phyloP scores from a whole-genome alignment of 2,888 invertebrate genomes.

The Phortica okadai region DNA sequence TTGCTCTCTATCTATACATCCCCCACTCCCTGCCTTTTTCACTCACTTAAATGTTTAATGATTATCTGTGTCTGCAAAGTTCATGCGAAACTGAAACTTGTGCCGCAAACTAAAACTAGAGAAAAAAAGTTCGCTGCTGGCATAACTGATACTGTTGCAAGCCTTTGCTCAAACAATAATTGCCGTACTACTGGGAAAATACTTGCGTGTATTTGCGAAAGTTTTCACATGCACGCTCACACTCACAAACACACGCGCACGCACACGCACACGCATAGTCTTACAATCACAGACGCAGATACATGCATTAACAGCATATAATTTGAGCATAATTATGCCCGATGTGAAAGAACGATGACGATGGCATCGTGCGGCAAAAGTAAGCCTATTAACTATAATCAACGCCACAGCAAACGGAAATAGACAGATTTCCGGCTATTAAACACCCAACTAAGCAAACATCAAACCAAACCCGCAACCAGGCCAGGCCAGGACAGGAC shows the following conservation, averaged over 20 bases:
- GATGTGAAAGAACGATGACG: slow-evolving; percentile 46
- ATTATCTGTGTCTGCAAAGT: slow-evolving; percentile 26
- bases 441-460: slow-evolving; percentile 65
- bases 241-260: slow-evolving; percentile 22
- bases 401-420: slow-evolving; percentile 68
- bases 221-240: slow-evolving; percentile 35
- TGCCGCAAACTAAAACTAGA: neutral
- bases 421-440: slow-evolving; percentile 71
- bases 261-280: slow-evolving; percentile 11
- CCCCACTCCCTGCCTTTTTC: neutral
- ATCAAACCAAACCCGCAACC: slow-evolving; percentile 19
- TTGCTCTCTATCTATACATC: neutral
- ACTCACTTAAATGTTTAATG: neutral
- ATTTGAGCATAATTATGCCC: slow-evolving; percentile 68
- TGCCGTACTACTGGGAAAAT: neutral
- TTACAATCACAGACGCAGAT: slow-evolving; percentile 35
- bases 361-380: slow-evolving; percentile 39
- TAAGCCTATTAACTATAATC: slow-evolving; percentile 67
- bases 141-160: neutral
- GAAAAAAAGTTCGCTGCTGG: neutral
- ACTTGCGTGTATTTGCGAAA: slow-evolving; percentile 9
- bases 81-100: slow-evolving; percentile 1
- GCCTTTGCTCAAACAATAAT: neutral
- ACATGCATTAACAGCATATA: slow-evolving; percentile 52
- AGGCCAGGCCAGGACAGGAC: neutral